Conservation (phyloP, 2,888 invertebrate species). For the Brachypterus glaber region DNA sequence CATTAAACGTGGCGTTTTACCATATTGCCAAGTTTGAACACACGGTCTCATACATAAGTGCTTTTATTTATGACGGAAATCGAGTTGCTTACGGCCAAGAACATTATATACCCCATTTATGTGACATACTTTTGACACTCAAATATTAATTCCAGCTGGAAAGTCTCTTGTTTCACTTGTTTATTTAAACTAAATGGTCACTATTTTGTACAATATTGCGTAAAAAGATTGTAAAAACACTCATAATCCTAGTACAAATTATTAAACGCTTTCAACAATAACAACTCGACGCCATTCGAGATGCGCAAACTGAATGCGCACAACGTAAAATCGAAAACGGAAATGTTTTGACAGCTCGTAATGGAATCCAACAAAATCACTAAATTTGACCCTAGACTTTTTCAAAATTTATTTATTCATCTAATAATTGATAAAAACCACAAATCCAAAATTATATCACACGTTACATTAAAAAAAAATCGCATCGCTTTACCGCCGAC, state of each 20-base stretch:
- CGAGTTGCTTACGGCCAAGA: constrained; percentile 42
- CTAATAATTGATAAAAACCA: constrained; percentile 1
- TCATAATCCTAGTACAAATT: constrained; percentile 61
- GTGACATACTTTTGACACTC: constrained; percentile 61
- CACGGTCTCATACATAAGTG: constrained; percentile 25
- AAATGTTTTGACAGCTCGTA: constrained; percentile 23
- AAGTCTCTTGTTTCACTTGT: constrained; percentile 26
- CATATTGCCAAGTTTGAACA: constrained; percentile 19
- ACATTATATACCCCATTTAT: constrained; percentile 57
- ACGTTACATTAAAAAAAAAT: neutral
- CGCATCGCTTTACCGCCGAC: no score
- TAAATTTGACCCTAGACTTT: no score
- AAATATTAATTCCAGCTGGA: constrained; percentile 36
- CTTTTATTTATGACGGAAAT: constrained; percentile 33
- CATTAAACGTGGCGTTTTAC: constrained; percentile 12
- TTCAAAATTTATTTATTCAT: no score
- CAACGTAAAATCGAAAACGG: constrained; percentile 25
- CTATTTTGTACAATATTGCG: constrained; percentile 42
- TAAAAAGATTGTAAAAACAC: constrained; percentile 55
- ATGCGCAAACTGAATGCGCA: constrained; percentile 60
- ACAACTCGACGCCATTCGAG: constrained; percentile 99
- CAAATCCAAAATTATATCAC: constrained; percentile 2
- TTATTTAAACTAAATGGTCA: constrained; percentile 27
- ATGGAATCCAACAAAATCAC: constrained; percentile 9
- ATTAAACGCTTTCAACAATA: constrained; percentile 92